These are phyloP conservation scores for Elegia similella DNA, from an alignment of 2,888 invertebrate species.

Conservation along the genomic window DNA sequence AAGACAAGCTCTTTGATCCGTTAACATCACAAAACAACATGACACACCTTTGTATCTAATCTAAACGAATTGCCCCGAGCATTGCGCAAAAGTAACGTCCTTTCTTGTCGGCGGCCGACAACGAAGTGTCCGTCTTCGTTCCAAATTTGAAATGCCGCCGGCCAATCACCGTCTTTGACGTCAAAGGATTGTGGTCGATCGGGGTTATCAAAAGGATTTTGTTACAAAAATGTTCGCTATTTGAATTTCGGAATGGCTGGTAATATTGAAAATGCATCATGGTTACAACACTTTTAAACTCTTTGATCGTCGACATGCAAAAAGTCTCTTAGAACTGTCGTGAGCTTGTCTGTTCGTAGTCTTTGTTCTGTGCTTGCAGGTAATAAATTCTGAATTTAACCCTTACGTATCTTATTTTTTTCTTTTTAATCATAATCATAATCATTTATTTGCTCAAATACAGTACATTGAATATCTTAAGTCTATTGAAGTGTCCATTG, in stretches of 20 bases:
- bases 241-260: not conserved
- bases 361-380: no score
- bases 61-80: slow-evolving; percentile 7
- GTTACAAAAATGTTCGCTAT: not conserved
- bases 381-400: no score
- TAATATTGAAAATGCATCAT: not conserved
- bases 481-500: no score
- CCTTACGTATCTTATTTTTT: no score
- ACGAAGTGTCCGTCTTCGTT: slow-evolving; percentile 16
- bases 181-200: slow-evolving; percentile 7
- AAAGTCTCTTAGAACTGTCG: no score
- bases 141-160: slow-evolving; percentile 19
- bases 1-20: slow-evolving; percentile 9
- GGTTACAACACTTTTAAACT: not conserved
- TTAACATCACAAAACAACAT: slow-evolving; percentile 6
- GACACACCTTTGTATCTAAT: slow-evolving; percentile 12
- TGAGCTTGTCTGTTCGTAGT: no score
- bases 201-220: not conserved
- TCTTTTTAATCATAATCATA: no score
- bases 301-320: not conserved
- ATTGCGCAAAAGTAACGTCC: slow-evolving; percentile 15
- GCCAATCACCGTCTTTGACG: slow-evolving; percentile 13
- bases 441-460: no score
- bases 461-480: no score
- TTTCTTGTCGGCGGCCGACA: slow-evolving; percentile 17